A percentile compares a stretch with the other conserved stretches of the same genome.
Evolutionary conservation across 2,797 vertebrate genomes (phyloP).

Genomic region (Taenioides sp.): DNA sequence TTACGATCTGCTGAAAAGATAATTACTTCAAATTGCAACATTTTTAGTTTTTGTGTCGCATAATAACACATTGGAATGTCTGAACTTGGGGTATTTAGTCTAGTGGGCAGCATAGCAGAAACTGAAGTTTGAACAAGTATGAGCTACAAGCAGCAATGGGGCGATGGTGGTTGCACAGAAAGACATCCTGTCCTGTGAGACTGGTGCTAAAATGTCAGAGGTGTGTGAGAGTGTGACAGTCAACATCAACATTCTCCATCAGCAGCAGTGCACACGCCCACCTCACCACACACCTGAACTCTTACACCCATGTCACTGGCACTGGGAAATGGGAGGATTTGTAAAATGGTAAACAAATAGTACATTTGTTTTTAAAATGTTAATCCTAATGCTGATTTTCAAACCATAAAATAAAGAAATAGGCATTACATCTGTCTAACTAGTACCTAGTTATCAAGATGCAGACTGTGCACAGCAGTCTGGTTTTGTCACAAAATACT

Average conservation of each 20-base stretch:
- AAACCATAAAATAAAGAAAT: background rate
- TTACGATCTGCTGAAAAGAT: slow-evolving; percentile 8
- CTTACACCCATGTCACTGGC: slow-evolving; percentile 9
- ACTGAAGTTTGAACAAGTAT: slow-evolving; percentile 3
- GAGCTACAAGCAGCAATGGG: background rate
- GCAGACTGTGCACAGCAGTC: background rate
- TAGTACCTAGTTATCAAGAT: background rate
- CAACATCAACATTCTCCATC: slow-evolving; percentile 79
- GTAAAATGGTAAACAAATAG: slow-evolving; percentile 1
- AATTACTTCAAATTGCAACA: slow-evolving; percentile 16
- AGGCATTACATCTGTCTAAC: background rate
- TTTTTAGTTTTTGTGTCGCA: slow-evolving; percentile 12
- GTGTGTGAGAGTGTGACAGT: slow-evolving; percentile 73
- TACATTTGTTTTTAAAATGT: background rate
- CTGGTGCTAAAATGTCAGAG: slow-evolving; percentile 72
- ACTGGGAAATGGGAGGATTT: background rate
- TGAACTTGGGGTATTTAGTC: slow-evolving; percentile 17
- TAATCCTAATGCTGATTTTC: background rate
- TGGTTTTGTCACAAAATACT: background rate
- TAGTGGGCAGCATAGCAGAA: background rate
- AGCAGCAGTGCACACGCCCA: slow-evolving; percentile 53
- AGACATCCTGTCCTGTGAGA: slow-evolving; percentile 54
- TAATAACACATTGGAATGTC: slow-evolving; percentile 7
- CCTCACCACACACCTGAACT: slow-evolving; percentile 37
- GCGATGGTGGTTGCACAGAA: slow-evolving; percentile 41